Base-by-base conservation (phyloP, 2,888 invertebrate species). In the Willowsia nigromaculata region DNA sequence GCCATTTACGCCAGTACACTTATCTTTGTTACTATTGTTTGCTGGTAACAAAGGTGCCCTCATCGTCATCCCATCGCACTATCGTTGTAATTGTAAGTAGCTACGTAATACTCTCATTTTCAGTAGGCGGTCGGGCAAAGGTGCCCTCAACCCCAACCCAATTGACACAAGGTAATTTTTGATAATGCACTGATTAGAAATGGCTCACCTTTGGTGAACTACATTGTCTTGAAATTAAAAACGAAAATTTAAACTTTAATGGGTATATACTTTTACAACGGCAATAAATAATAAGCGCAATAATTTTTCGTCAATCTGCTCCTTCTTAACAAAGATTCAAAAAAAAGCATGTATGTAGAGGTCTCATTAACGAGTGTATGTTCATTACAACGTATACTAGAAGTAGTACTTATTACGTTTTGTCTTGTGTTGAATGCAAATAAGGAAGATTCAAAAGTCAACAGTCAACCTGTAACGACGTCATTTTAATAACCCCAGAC, bases 201-300 rank as follows among this genome's bases (percentile, higher is more conserved):
- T 82, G 82, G 87, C 82, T 87, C 81, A 87, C 87, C 87, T 87
- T 81, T 81, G 37, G 56, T 87, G 87, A 87, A 87, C 87, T 59
- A 81, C 87, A 87, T 87, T 87, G 87, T 87, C 68, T 78, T 47
- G 33, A 71, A 74, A 71, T 50, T 25, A 27, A 53, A 50, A 62
- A 37, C 6, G 74, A 76, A 71, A 71, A 47, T 53, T 30, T 11
- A 59, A 56, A 37, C 33, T 30, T 43, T 37, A 43, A 22, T 30
- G 40, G n/a, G 9, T 50, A 68, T 13, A 40, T 18, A 40, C 22
- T 18, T 71, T 18, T 40, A 40, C 27, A 71, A 22, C 40, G 22
- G 47, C 27, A 25, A 47, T 47, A 74, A 74, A 43, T 74, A 74
- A 74, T 22, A 50, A 74, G 27, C 74, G 15, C 15, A 83, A 50